phyloP scores from a whole-genome alignment of 1,140 invertebrate genomes.

The Drosophila grimshawi region DNA sequence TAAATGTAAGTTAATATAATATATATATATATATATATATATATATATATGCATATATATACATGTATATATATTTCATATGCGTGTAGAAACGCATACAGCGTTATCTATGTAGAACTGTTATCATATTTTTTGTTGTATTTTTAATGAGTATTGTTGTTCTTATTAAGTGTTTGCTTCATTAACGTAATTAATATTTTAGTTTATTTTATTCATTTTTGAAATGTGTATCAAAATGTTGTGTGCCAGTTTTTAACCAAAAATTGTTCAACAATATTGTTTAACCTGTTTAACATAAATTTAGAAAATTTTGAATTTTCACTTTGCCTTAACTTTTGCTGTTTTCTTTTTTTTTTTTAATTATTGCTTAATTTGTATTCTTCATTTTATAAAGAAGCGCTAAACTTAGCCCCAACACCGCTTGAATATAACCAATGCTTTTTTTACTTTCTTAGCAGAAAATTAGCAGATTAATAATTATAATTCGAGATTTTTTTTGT shows the following conservation, averaged over 20 bases:
- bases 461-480: constrained; percentile 50
- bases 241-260: constrained; percentile 57
- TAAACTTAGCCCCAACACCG: constrained; percentile 77
- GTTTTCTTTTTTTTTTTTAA: constrained; percentile 28
- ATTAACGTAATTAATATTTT: constrained; percentile 34
- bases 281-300: neutral
- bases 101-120: constrained; percentile 43
- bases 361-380: constrained; percentile 57
- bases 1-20: constrained; percentile 51
- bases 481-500: constrained; percentile 76
- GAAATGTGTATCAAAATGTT: constrained; percentile 37
- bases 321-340: constrained; percentile 34
- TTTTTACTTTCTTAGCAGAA: constrained; percentile 63
- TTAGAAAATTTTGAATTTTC: constrained; percentile 77
- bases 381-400: constrained; percentile 76
- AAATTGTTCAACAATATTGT: constrained; percentile 76
- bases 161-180: constrained; percentile 55
- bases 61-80: constrained; percentile 49
- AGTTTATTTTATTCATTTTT: constrained; percentile 41
- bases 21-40: constrained; percentile 56
- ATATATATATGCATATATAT: constrained; percentile 48
- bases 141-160: constrained; percentile 67
- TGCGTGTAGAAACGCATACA: constrained; percentile 29
- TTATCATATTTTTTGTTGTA: constrained; percentile 30
- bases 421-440: constrained; percentile 70